Evolutionary conservation across 2,888 invertebrate species (phyloP), one percentile per base, ranked within the genome.

Genomic region (Biston stratarius): DNA sequence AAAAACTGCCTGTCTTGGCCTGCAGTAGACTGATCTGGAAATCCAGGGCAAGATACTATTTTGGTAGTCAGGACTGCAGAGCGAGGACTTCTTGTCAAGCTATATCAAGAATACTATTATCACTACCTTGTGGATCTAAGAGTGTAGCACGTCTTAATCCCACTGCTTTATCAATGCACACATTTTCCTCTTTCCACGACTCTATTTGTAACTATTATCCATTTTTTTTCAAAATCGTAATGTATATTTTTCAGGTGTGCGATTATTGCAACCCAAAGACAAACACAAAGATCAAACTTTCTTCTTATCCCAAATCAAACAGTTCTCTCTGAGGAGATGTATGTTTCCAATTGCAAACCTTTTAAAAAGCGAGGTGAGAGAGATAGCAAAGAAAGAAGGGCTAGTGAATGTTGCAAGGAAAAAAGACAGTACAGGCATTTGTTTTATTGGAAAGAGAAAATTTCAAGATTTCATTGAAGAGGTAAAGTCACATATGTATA

Each of bases 361-460:
- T 59, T 83, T 94, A 1, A 99, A 99, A 89, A 83, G 83, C 10
- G 93, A 97, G 81, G 98, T 99, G 0, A 97, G 97, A 88, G 85
- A 95, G 74, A 95, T 99, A 61, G 99, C 99, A 0, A 83, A 83
- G 58, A 91, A 95, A 66, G 95, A 96, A 82, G 96, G 96, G 0
- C 91, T 98, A 52, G 82, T 95, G 12, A 94, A 94, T 77, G 94
- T 98, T 64, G 96, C 96, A 9, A 87, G 89, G 12, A 98, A 98
- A 84, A 96, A 95, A 77, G 98, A 98, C 90, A 99, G 98, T 81
- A 97, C 97, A 89, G 99, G 99, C 34, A 99, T 99, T 73, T 99
- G 99, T 90, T 99, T 99, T 86, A 97, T 99, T 82, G 99, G 99
- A 0, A 96, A 96, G 80, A 95, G 98, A 76, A 95, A 96, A 77